Conservation (phyloP, 2,113 vertebrate species). For the Hystrix cristata region DNA sequence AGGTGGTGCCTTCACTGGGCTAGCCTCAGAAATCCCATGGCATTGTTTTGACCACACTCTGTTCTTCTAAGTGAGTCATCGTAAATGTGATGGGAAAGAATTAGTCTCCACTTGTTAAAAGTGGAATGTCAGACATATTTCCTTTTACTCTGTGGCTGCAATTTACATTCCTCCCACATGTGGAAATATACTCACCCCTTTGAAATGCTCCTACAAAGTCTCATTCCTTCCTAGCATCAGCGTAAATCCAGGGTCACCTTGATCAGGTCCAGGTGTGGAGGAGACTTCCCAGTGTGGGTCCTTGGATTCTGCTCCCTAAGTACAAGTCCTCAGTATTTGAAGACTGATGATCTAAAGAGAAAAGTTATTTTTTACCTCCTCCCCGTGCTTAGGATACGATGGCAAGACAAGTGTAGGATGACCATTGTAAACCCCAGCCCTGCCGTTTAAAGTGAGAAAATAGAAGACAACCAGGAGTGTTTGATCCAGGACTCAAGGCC, state of each 20-base stretch:
- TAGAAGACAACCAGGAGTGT: not conserved
- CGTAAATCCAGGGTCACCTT: not conserved
- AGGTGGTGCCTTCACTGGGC: not conserved
- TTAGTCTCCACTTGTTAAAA: not conserved
- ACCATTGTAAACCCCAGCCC: not conserved
- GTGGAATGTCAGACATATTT: not conserved
- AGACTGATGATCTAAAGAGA: not conserved
- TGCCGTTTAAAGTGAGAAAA: not conserved
- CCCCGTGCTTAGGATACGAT: not conserved
- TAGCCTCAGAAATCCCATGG: not conserved
- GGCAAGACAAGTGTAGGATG: not conserved
- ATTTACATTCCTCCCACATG: not conserved
- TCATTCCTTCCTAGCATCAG: not conserved
- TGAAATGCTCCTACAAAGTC: not conserved
- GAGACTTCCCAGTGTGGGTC: not conserved
- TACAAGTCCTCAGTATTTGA: not conserved
- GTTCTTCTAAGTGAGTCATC: not conserved
- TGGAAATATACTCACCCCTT: not conserved
- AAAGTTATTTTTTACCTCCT: not conserved
- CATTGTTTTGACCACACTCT: not conserved
- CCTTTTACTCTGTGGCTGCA: not conserved
- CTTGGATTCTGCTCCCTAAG: not conserved
- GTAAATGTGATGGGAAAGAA: not conserved
- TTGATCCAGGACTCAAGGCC: not conserved
- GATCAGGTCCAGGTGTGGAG: not conserved